Evolutionary conservation across 2,888 invertebrate genomes (phyloP), one percentile per base, ranked within the genome.

Genomic region (Eupithecia abbreviata): DNA sequence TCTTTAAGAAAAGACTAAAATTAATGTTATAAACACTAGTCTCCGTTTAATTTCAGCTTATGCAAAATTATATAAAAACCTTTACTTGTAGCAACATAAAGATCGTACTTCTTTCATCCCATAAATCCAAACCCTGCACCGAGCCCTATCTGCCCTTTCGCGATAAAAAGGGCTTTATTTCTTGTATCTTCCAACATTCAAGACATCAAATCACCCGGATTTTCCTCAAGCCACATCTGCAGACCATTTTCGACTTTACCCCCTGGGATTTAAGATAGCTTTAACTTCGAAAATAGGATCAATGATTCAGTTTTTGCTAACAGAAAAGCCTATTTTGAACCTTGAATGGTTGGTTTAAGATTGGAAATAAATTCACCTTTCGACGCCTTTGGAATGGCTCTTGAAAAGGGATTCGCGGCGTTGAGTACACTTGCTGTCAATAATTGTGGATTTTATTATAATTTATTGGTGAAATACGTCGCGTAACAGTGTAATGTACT

Each of bases 121-220:
- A 67, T 75, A 75, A 77, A 77, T 73, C 70, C 71, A 9, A 71
- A 73, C 74, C 42, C 58, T 67, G 67, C 71, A 65, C 69, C 69
- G 68, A 68, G 43, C n/a, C 68, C 68, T 45, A 69, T 72, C 43
- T 62, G 62, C 72, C 72, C 68, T 49, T 70, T 67, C 47, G 18
- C 51, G 66, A 77, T 75, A 78, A 73, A 75, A 73, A 75, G 18
- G 47, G 18, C 47, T 70, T 73, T 69, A 68, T 67, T 73, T 73
- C 70, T 70, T 58, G 68, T 74, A 74, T 77, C 71, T 68, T 47
- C 41, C 72, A 72, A 77, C 67, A 71, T 68, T 74, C 47, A 71
- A 62, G 62, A 73, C 73, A 18, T 73, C 70, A 73, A 73, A 75
- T 67, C 77, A 75, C 47, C 73, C 42, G 43, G 77, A 67, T 75